These are phyloP conservation scores for Lomographa bimaculata DNA, from an alignment of 2,888 invertebrate genomes.

Conservation along the genomic window DNA sequence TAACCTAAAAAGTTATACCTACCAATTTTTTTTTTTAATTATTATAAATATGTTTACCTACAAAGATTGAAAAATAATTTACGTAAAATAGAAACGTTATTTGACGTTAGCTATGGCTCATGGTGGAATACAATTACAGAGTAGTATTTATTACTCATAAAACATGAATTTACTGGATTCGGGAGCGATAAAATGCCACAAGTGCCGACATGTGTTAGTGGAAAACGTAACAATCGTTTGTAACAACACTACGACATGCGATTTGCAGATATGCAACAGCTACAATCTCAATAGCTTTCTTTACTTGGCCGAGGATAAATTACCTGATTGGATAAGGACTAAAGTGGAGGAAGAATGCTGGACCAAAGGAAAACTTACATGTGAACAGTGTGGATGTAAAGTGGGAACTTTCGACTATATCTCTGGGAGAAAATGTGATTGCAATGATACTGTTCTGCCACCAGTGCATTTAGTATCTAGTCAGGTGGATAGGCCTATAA, in stretches of 20 bases:
- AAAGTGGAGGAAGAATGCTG: constrained; percentile 83
- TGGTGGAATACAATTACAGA: too few relatives aligned
- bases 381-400: constrained; percentile 83
- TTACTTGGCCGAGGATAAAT: constrained; percentile 80
- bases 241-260: constrained; percentile 41
- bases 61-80: too few relatives aligned
- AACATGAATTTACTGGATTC: constrained; percentile 33
- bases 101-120: too few relatives aligned
- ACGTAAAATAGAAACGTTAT: too few relatives aligned
- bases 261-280: constrained; percentile 50
- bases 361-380: constrained; percentile 87
- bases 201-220: constrained; percentile 68
- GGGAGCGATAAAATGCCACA: constrained; percentile 65
- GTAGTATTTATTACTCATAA: too few relatives aligned
- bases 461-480: constrained; percentile 85
- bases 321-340: constrained; percentile 82
- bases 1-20: too few relatives aligned
- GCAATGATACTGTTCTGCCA: constrained; percentile 79
- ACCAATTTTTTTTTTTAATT: too few relatives aligned
- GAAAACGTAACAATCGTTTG: constrained; percentile 39
- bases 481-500: constrained; percentile 83
- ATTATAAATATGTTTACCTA: too few relatives aligned
- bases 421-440: constrained; percentile 85
- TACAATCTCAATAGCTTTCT: constrained; percentile 62
- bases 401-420: constrained; percentile 87